These are phyloP conservation scores for Drosophila simulans DNA, from an alignment of 1,140 invertebrate genomes.

Conservation along the genomic window DNA sequence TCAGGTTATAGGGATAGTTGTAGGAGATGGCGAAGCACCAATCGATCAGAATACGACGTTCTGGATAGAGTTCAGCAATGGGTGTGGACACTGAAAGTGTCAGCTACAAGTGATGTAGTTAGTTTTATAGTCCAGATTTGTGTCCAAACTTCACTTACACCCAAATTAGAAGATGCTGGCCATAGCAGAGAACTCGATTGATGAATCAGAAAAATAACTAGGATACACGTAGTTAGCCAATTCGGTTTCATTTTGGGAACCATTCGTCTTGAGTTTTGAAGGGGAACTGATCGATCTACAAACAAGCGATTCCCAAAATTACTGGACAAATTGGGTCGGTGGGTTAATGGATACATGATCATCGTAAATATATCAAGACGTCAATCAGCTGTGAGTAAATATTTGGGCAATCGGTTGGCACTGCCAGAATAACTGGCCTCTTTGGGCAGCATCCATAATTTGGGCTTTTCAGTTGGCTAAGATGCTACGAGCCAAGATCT, in stretches of 20 bases:
- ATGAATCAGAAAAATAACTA: not conserved
- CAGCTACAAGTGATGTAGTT: constrained; percentile 9
- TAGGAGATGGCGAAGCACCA: constrained; percentile 79
- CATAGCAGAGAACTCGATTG: constrained; percentile 26
- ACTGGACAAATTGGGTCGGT: constrained; percentile 39
- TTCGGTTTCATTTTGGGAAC: constrained; percentile 34
- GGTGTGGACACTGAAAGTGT: constrained; percentile 69
- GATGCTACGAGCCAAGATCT: constrained; percentile 54
- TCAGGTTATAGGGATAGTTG: constrained; percentile 55
- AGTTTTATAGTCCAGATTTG: not conserved
- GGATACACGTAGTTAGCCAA: not conserved
- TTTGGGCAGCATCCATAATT: constrained; percentile 9
- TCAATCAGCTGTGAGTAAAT: constrained; percentile 60
- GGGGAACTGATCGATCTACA: constrained; percentile 33
- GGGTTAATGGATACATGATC: constrained; percentile 27
- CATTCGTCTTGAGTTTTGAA: constrained; percentile 12
- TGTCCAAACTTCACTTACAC: constrained; percentile 25
- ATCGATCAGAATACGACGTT: constrained; percentile 70
- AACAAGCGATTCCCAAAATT: constrained; percentile 22
- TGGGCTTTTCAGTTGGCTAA: constrained; percentile 26
- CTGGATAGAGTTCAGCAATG: constrained; percentile 63
- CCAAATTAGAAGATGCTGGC: constrained; percentile 50
- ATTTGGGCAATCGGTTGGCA: constrained; percentile 60
- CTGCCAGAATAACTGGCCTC: not conserved
- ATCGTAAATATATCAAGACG: constrained; percentile 63